Evolutionary conservation across 2,797 vertebrate species (phyloP).

Genomic region (Galagoides demidoff): DNA sequence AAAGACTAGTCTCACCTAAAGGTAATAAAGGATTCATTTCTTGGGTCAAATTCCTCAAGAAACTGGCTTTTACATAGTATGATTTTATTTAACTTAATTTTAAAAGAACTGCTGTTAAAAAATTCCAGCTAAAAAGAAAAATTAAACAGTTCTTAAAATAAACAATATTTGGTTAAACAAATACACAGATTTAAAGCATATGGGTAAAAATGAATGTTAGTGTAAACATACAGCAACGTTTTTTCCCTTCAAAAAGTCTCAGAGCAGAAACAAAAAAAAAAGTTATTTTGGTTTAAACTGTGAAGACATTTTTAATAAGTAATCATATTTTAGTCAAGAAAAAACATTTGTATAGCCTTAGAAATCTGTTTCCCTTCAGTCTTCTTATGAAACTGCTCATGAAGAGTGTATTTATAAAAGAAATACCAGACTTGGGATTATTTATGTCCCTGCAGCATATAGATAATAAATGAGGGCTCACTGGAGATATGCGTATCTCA

Average conservation of each 20-base stretch:
- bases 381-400: constrained; percentile 78
- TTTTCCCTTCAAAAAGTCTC: constrained; percentile 75
- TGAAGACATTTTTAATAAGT: constrained; percentile 85
- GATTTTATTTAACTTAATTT: constrained; percentile 74
- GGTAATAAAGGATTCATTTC: constrained; percentile 52
- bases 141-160: constrained; percentile 79
- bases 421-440: constrained; percentile 82
- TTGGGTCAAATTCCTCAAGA: constrained; percentile 63
- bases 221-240: constrained; percentile 78
- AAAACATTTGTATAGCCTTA: constrained; percentile 84
- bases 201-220: constrained; percentile 84
- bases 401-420: constrained; percentile 84
- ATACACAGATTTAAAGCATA: constrained; percentile 86
- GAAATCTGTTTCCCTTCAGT: constrained; percentile 83
- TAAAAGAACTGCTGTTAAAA: constrained; percentile 62
- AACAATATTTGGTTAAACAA: constrained; percentile 82
- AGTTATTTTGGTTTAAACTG: constrained; percentile 84
- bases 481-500: constrained; percentile 58
- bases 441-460: constrained; percentile 81
- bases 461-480: constrained; percentile 82
- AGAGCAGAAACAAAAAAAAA: constrained; percentile 79
- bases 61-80: constrained; percentile 59
- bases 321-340: constrained; percentile 84
- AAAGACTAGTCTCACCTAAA: constrained; percentile 53
- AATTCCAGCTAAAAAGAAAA: constrained; percentile 82